These are phyloP conservation scores for Serinus canaria DNA, from an alignment of 2,113 vertebrate species.

Conservation along the genomic window DNA sequence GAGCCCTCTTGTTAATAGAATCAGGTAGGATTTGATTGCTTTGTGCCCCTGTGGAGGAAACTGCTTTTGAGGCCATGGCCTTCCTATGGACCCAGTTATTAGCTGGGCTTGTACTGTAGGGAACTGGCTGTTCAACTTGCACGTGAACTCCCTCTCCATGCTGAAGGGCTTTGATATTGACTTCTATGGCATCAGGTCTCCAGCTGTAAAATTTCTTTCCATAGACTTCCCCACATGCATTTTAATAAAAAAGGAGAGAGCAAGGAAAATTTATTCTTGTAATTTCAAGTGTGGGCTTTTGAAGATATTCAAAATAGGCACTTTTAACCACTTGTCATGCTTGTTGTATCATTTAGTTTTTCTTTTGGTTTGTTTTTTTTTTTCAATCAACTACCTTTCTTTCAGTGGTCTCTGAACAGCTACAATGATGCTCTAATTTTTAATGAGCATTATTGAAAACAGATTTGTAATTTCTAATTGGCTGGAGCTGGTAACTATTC, in stretches of 20 bases:
- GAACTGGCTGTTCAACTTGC: background rate
- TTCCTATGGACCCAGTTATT: background rate
- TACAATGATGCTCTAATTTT: background rate
- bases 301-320: background rate
- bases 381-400: background rate
- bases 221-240: background rate
- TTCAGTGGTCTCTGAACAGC: background rate
- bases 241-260: background rate
- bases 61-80: background rate
- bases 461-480: background rate
- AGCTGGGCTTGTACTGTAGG: background rate
- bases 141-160: background rate
- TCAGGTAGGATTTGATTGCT: background rate
- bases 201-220: background rate
- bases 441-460: background rate
- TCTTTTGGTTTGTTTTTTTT: background rate
- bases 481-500: background rate
- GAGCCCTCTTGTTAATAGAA: background rate
- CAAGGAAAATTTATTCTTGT: background rate
- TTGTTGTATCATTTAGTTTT: background rate
- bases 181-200: background rate
- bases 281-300: background rate
- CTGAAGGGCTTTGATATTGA: background rate
- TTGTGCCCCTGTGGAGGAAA: background rate
- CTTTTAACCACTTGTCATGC: background rate